Conservation (phyloP, 2,113 vertebrate genomes). For the Dipodomys ordii region DNA sequence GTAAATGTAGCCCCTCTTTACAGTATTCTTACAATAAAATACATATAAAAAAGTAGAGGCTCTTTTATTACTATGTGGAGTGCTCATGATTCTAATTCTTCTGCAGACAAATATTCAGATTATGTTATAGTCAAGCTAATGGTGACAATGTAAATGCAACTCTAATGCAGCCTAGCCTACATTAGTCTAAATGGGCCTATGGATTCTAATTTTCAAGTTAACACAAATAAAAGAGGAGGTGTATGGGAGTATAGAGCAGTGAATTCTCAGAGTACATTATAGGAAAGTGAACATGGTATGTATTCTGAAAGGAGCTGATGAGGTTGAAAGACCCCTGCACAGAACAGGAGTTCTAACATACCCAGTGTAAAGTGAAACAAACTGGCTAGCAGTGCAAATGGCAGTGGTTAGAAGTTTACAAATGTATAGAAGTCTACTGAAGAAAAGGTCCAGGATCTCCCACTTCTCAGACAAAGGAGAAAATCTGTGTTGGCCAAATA, state of each 20-base stretch:
- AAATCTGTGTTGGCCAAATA: constrained; percentile 89
- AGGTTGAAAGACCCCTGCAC: constrained; percentile 92
- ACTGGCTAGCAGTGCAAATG: constrained; percentile 86
- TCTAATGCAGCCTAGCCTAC: constrained; percentile 92
- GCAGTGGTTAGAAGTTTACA: constrained; percentile 91
- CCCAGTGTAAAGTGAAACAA: constrained; percentile 93
- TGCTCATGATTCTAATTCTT: constrained; percentile 91
- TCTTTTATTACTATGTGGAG: constrained; percentile 95
- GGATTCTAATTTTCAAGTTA: constrained; percentile 93
- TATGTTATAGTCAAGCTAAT: constrained; percentile 90
- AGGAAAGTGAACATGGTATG: constrained; percentile 88
- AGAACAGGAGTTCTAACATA: constrained; percentile 88
- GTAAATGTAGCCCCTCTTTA: too few relatives aligned
- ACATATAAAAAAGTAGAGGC: constrained; percentile 85
- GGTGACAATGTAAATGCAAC: constrained; percentile 99
- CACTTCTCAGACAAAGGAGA: constrained; percentile 84
- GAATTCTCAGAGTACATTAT: constrained; percentile 88
- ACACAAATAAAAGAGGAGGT: constrained; percentile 89
- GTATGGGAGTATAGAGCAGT: constrained; percentile 93
- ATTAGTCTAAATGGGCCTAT: constrained; percentile 86
- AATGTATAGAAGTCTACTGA: constrained; percentile 96
- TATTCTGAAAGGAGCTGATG: constrained; percentile 89
- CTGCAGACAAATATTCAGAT: constrained; percentile 94
- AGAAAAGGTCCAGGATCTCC: constrained; percentile 90
- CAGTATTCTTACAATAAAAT: too few relatives aligned